Conservation (phyloP, 1,140 invertebrate genomes). For the Drosophila kurseongensis region DNA sequence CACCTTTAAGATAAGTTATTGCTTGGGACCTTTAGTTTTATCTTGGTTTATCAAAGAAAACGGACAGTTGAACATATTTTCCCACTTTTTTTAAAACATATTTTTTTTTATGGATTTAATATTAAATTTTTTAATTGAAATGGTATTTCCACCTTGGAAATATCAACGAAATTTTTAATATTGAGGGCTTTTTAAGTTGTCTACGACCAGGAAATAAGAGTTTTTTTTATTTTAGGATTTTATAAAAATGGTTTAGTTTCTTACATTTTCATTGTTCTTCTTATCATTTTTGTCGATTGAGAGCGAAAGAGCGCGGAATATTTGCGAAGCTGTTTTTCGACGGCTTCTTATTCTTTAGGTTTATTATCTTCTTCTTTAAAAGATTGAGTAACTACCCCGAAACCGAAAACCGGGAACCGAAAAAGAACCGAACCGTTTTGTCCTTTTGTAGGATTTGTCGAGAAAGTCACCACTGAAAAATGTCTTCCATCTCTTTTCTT, state of each 20-base stretch:
- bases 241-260: neutral
- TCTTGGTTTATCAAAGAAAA: no score
- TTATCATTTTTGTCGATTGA: neutral
- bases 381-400: slow-evolving; percentile 46
- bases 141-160: no score
- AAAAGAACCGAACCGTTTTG: slow-evolving; percentile 25
- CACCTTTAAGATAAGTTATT: no score
- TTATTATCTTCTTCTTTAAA: slow-evolving; percentile 4
- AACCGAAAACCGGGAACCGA: slow-evolving; percentile 26
- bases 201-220: no score
- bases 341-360: slow-evolving; percentile 13
- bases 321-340: slow-evolving; percentile 18
- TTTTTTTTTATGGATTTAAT: no score
- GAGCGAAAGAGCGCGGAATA: neutral
- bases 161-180: no score
- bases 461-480: slow-evolving; percentile 62
- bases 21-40: no score
- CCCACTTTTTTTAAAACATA: no score
- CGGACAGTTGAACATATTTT: no score
- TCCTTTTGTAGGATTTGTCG: slow-evolving; percentile 13
- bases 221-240: neutral
- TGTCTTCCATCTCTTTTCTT: slow-evolving; percentile 35
- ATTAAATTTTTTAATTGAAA: no score
- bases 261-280: slow-evolving; percentile 11
- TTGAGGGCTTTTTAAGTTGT: no score